Base-by-base conservation (phyloP, 2,113 vertebrate genomes). In the Apistogramma diplotaenia region DNA sequence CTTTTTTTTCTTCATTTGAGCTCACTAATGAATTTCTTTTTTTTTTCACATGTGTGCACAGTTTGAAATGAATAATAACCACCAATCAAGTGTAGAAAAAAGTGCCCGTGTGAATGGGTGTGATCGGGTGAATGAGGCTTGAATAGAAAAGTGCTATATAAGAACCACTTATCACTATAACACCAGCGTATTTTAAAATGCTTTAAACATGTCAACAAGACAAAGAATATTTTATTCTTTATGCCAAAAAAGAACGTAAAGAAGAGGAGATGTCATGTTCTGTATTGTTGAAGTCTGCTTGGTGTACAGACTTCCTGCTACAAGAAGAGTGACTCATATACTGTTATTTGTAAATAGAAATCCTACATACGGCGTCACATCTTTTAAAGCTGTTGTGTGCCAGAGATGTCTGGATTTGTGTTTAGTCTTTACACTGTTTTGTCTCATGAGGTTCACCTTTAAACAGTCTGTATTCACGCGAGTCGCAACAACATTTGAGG, bases 361-460 rank as follows among this genome's bases (percentile, higher is more conserved):
- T 9, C 62, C 23, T 21, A 46, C 18, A 19, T 67, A 46, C 27
- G 21, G 15, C 18, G 61, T 46, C 23, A 27, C n/a, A 27, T 59
- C 25, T 46, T 40, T 75, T 59, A 8, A 57, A 27, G 35, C 73
- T 15, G 37, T 43, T 3, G 4, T 43, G 54, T 46, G 21, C 65
- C 54, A 61, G 25, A 85, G 43, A 6, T 23, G 10, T 5, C n/a
- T 18, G 8, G 3, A 2, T 27, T n/a, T 11, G 8, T 19, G 78
- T 89, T 83, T 74, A 29, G 67, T 65, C 67, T 59, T 2, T 5
- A 6, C 21, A 49, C 49, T 82, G 86, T 79, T 82, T 73, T 25
- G 15, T 46, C 77, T 81, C 19, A 8, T 16, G 15, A 21, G 46
- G 40, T 4, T 67, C 62, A 29, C 40, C 40, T 49, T 67, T 4